These are phyloP conservation scores for Cheilosia vernalis DNA, from an alignment of 2,888 invertebrate species.

Conservation along the genomic window DNA sequence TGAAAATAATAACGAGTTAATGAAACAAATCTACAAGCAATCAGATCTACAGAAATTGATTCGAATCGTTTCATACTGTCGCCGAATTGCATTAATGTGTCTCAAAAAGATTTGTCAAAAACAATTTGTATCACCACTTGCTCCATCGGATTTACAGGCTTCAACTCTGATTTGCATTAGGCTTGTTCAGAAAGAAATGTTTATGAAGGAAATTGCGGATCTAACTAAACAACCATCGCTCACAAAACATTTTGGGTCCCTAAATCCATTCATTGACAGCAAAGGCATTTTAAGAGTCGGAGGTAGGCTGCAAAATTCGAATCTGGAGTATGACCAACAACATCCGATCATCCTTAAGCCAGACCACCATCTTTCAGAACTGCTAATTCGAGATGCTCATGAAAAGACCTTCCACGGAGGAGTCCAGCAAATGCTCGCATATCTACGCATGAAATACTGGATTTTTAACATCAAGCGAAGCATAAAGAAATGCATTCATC, in stretches of 20 bases:
- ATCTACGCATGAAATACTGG: background rate
- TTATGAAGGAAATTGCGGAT: conserved; percentile 28
- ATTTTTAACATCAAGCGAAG: too few species aligned
- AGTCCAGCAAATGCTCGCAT: conserved; percentile 14
- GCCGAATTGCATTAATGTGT: conserved; percentile 5
- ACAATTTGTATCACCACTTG: background rate
- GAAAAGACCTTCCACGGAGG: conserved; percentile 24
- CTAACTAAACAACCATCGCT: conserved; percentile 2
- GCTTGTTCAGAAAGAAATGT: background rate
- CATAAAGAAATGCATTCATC: too few species aligned
- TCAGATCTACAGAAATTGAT: conserved; percentile 7
- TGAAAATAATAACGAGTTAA: background rate
- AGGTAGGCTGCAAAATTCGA: conserved; percentile 34
- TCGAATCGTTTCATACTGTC: conserved; percentile 15
- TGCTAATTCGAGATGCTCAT: conserved; percentile 30
- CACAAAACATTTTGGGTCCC: conserved; percentile 16
- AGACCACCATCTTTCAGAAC: conserved; percentile 17
- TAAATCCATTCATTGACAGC: conserved; percentile 29
- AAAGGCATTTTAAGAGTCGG: conserved; percentile 24
- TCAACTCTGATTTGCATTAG: conserved; percentile 9
- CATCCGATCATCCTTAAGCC: conserved; percentile 34
- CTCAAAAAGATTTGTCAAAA: background rate
- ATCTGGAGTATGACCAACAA: conserved; percentile 26
- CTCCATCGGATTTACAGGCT: background rate
- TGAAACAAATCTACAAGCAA: conserved; percentile 4